These are phyloP conservation scores for Caenorhabditis sulstoni DNA, from an alignment of 2,888 invertebrate species.

Conservation along the genomic window DNA sequence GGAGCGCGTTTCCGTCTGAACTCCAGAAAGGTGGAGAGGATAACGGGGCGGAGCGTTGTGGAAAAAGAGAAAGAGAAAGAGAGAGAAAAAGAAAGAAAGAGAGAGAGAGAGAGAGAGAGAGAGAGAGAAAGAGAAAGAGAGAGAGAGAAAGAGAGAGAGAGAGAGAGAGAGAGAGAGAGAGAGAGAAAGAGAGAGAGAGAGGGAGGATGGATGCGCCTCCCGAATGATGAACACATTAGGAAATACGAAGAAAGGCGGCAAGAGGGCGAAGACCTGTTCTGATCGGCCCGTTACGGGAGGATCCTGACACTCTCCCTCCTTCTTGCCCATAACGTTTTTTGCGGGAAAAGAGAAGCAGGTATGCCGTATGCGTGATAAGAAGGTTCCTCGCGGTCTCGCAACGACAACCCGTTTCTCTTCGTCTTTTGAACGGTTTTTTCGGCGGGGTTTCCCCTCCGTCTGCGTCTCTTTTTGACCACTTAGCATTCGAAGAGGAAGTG, in stretches of 20 bases:
- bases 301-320: constrained; percentile 15
- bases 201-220: not conserved
- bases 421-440: too few species aligned
- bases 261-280: constrained; percentile 16
- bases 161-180: too few species aligned
- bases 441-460: not conserved
- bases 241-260: too few species aligned
- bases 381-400: not conserved
- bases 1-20: not conserved
- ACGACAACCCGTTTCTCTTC: constrained; percentile 18
- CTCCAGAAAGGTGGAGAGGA: too few species aligned
- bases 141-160: too few species aligned
- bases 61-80: too few species aligned
- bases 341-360: not conserved
- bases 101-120: too few species aligned
- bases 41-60: too few species aligned
- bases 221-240: constrained; percentile 42
- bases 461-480: not conserved
- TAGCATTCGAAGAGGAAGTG: not conserved
- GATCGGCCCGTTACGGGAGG: not conserved
- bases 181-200: too few species aligned
- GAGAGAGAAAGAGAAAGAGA: not conserved
- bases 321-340: not conserved
- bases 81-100: too few species aligned
- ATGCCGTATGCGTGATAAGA: constrained; percentile 9